Conservation (phyloP, 2,888 invertebrate genomes). For the Exephanes ischioxanthus region DNA sequence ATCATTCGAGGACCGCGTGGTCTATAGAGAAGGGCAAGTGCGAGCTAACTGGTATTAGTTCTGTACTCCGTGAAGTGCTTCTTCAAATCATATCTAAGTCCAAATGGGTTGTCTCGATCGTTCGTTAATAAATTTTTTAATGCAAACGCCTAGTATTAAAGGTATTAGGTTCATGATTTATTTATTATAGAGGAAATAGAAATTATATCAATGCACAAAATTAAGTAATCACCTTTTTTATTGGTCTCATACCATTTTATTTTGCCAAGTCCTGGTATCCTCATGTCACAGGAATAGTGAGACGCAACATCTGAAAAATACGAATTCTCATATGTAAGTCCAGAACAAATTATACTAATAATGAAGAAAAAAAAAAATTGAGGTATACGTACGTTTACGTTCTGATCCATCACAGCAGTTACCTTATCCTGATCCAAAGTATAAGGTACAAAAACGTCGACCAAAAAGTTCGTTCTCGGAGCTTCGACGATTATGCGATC, state of each 20-base stretch:
- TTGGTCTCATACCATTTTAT: slow-evolving; percentile 35
- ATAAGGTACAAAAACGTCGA: slow-evolving; percentile 91
- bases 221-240: slow-evolving; percentile 30
- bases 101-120: slow-evolving; percentile 47
- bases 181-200: slow-evolving; percentile 50
- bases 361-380: slow-evolving; percentile 24
- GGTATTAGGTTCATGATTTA: slow-evolving; percentile 52
- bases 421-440: slow-evolving; percentile 87
- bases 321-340: slow-evolving; percentile 14
- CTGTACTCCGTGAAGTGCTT: slow-evolving; percentile 16
- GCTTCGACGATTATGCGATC: slow-evolving; percentile 91
- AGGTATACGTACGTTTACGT: slow-evolving; percentile 84
- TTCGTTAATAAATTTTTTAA: slow-evolving; percentile 20
- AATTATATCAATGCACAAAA: slow-evolving; percentile 40
- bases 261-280: slow-evolving; percentile 23
- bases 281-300: slow-evolving; percentile 76
- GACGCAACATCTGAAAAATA: slow-evolving; percentile 77
- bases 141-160: slow-evolving; percentile 16
- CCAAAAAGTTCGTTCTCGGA: slow-evolving; percentile 86
- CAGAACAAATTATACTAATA: not conserved
- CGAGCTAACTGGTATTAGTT: slow-evolving; percentile 1
- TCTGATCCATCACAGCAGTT: slow-evolving; percentile 86
- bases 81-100: slow-evolving; percentile 54
- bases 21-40: not conserved
- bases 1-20: not conserved